phyloP scores from a whole-genome alignment of 2,113 vertebrate genomes.

The Orcinus orca region DNA sequence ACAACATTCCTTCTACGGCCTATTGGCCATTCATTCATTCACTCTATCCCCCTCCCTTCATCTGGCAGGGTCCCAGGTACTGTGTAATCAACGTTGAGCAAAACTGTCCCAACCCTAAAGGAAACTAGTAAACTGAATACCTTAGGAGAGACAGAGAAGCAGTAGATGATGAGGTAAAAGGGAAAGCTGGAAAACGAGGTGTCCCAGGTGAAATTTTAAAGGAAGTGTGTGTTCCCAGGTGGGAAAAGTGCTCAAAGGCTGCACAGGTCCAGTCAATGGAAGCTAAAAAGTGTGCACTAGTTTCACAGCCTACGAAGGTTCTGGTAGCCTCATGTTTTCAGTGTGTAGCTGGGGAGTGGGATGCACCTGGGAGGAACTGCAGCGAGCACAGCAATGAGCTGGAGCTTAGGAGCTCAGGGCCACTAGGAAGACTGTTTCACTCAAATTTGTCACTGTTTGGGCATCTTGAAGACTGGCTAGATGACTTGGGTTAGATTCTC shows the following conservation, averaged over 20 bases:
- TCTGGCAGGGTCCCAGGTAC: background rate
- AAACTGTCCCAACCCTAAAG: background rate
- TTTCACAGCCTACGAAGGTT: background rate
- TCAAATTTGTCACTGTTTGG: background rate
- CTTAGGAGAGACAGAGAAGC: background rate
- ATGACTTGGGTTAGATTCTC: background rate
- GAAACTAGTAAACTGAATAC: background rate
- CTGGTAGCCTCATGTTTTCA: background rate
- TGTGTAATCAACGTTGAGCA: background rate
- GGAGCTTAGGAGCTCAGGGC: background rate
- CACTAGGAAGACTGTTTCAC: background rate
- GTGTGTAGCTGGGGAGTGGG: fast-evolving
- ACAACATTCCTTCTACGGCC: background rate
- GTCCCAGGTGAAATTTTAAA: background rate
- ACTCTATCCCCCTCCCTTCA: background rate
- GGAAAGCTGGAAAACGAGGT: background rate
- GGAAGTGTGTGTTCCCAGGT: background rate
- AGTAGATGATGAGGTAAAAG: background rate
- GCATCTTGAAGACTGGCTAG: background rate
- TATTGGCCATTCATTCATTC: background rate
- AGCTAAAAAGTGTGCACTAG: background rate
- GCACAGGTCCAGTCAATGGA: too few species aligned
- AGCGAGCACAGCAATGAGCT: fast-evolving
- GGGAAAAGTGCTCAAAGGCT: background rate
- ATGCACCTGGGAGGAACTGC: fast-evolving